Base-by-base conservation (phyloP, 2,888 invertebrate genomes). In the Rhogogaster chlorosoma region DNA sequence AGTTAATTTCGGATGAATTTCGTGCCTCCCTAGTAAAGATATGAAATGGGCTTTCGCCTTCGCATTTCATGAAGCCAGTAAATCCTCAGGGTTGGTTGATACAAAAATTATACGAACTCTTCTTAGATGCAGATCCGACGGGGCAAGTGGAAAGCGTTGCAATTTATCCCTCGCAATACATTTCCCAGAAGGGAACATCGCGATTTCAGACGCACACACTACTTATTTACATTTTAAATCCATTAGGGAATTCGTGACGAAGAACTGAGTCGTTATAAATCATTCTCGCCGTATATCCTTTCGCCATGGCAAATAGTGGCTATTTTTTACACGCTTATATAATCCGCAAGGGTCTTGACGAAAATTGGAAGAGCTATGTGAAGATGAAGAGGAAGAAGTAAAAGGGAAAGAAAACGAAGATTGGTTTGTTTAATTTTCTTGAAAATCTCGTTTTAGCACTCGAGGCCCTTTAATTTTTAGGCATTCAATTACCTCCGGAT, bases 151-250 rank as follows among this genome's bases (percentile, higher is more conserved):
- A 83, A 67, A 26, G 22, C 45, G 38, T 26, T 83, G 67, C 83
- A 70, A 83, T 83, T 83, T 67, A 83, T 83, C 83, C 83, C 70
- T 83, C 67, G 83, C 83, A 67, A 83, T 83, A 83, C 83, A 83
- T 83, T 83, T 83, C 22, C 67, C 70, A 29, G 83, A 29, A 83
- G 67, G 67, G 83, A 83, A 83, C 83, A 67, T 83, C 83, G 49
- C 83, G 83, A 67, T 83, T 80, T 45, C 45, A 83, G 45, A 83
- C 29, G 32, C 45, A 22, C 45, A 83, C 83, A 42, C 45, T 83
- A 61, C 61, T 83, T 70, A 83, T 83, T 83, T 83, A 70, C 83
- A 83, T 83, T 83, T 70, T 83, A 70, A 83, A 83, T 67, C 83
- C 83, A 83, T 83, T 70, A 83, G 70, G 67, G 83, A 67, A 83